Percentiles rank a stretch among this genome's conserved stretches.
These are phyloP conservation scores for Lampropteryx suffumata DNA, from an alignment of 2,888 invertebrate genomes.

Conservation along the genomic window DNA sequence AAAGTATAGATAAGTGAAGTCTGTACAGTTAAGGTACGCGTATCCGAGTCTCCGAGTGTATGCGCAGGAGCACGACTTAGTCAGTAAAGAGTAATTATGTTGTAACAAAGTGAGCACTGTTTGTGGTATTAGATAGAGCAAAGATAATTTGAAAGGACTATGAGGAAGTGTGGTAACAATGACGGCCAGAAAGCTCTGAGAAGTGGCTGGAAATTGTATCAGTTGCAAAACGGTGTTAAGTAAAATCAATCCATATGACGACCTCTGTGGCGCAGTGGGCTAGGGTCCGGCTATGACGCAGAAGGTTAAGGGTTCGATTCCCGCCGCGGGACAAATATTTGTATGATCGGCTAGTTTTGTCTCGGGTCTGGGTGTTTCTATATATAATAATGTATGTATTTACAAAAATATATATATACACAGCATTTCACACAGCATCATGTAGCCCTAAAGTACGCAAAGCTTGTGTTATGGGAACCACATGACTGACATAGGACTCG, in stretches of 20 bases:
- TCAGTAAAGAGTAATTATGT: conserved; percentile 42
- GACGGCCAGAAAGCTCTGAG: conserved; percentile 10
- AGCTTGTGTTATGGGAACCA: too few relatives aligned
- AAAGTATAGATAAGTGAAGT: not conserved
- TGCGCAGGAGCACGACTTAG: conserved; percentile 38
- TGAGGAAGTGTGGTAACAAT: conserved; percentile 22
- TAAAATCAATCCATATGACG: not conserved
- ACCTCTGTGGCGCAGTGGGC: too few relatives aligned
- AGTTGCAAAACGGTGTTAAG: not conserved
- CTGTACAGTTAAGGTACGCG: not conserved
- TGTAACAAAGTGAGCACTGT: conserved; percentile 35
- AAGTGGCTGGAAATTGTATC: conserved; percentile 3
- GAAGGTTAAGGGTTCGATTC: too few relatives aligned
- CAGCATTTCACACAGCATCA: too few relatives aligned
- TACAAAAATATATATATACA: too few relatives aligned
- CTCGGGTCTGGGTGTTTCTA: too few relatives aligned
- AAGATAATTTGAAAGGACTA: conserved; percentile 18
- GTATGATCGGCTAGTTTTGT: too few relatives aligned
- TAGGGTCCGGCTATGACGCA: too few relatives aligned
- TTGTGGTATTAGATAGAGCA: conserved; percentile 18
- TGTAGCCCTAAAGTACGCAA: too few relatives aligned
- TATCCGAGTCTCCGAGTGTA: not conserved
- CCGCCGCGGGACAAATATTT: too few relatives aligned
- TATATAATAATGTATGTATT: too few relatives aligned
- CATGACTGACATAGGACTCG: too few relatives aligned